These are phyloP conservation scores for Oreohelix idahoensis DNA, from an alignment of 1,140 invertebrate genomes.

Conservation along the genomic window DNA sequence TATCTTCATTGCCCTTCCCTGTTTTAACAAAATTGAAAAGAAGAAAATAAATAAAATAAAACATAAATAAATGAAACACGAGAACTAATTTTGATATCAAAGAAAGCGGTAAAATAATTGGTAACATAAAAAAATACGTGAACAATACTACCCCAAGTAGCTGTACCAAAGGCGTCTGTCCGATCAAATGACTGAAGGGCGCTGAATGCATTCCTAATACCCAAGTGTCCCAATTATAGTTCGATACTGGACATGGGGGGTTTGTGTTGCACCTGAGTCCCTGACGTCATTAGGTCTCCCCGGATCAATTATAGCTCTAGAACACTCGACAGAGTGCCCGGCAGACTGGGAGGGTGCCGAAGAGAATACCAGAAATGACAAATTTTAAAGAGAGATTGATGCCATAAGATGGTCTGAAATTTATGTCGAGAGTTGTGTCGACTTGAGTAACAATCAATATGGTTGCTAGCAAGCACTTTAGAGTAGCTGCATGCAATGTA, in stretches of 20 bases:
- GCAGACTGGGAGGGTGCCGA: neutral
- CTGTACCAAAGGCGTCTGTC: neutral
- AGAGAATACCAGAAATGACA: neutral
- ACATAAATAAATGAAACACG: too few relatives aligned
- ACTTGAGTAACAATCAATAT: too few relatives aligned
- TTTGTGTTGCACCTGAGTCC: neutral
- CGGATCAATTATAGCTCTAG: neutral
- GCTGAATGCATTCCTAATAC: neutral
- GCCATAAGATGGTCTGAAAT: neutral
- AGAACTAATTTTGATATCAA: too few relatives aligned
- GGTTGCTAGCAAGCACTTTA: too few relatives aligned
- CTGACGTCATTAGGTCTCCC: neutral
- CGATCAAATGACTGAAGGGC: neutral
- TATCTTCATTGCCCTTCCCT: too few relatives aligned
- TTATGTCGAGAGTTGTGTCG: neutral
- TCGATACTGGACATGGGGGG: neutral
- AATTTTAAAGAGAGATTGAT: neutral
- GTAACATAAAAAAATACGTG: neutral
- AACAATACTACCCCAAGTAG: neutral
- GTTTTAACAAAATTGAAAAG: too few relatives aligned
- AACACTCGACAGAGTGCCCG: neutral
- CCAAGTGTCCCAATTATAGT: constrained; percentile 11
- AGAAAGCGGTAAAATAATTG: too few relatives aligned
- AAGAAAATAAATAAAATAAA: too few relatives aligned
- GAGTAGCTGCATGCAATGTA: too few relatives aligned